phyloP scores from a whole-genome alignment of 2,797 vertebrate genomes.

The Fratercula arctica region DNA sequence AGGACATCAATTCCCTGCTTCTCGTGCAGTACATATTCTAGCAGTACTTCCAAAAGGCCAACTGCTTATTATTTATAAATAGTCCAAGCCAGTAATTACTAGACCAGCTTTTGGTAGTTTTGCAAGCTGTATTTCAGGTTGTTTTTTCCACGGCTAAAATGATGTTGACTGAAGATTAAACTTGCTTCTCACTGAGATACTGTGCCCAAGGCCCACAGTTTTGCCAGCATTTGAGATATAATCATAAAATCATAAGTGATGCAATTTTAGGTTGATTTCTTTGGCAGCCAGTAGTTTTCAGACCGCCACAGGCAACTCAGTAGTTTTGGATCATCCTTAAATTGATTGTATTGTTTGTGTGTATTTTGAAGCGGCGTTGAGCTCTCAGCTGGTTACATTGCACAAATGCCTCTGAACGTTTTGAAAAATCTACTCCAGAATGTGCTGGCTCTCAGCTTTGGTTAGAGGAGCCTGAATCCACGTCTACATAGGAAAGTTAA shows the following conservation, averaged over 20 bases:
- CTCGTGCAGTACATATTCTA: neutral
- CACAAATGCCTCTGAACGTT: neutral
- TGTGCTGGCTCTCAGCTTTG: neutral
- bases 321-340: neutral
- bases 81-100: neutral
- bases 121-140: neutral
- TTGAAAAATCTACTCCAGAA: neutral
- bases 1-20: neutral
- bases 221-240: neutral
- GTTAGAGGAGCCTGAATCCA: neutral
- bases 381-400: neutral
- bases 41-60: neutral
- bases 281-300: conserved; percentile 14
- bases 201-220: neutral
- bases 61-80: neutral
- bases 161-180: neutral
- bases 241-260: neutral
- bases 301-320: neutral
- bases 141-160: neutral
- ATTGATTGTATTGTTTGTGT: neutral
- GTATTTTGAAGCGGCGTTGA: conserved; percentile 7
- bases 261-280: conserved; percentile 43
- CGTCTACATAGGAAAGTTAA: neutral
- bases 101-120: neutral
- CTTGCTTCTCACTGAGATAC: neutral